Evolutionary conservation across 2,888 invertebrate species (phyloP), one percentile per base, ranked within the genome.

Genomic region (Celastrina argiolus): DNA sequence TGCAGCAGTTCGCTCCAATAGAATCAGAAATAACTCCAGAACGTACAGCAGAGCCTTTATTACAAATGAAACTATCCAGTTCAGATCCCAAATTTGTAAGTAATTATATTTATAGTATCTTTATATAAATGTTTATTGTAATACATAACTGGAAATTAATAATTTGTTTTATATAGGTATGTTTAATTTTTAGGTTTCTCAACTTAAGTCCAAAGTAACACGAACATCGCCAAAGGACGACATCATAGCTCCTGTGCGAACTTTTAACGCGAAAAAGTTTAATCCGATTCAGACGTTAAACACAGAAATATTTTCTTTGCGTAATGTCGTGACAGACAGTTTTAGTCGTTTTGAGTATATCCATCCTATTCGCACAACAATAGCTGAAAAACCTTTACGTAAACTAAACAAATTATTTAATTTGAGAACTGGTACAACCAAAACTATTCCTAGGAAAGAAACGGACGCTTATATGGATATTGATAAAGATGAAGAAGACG

Each of bases 1-100:
- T 76, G 4, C 80, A 81, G 7, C 88, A 90, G 69, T 87, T 81
- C 73, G 88, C 86, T 5, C 87, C 89, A 1, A 81, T 88, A 66
- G 76, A 82, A n/a, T 79, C 83, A 0, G 88, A 26, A 41, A 5
- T 56, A 39, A 14, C 56, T 42, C n/a, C 8, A 22, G 51, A 51
- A 51, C 22, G 3, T 5, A 22, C 12, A 22, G 10, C 12, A 51
- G 10, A 1, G 12, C 51, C 51, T 22, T 51, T 51, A 26, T 51
- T 51, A 22, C 51, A 51, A 51, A 51, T 51, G 8, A 51, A 51
- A 51, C 12, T 12, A 4, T 22, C 12, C 5, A 51, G 22, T 1
- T 12, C 51, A 0, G 51, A 26, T 51, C 14, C 2, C 10, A 51
- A 26, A 22, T 51, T 51, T 51, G 51, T 51, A 22, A 26, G 51